Evolutionary conservation across 1,140 invertebrate genomes (phyloP), one percentile per base, ranked within the genome.

Genomic region (Dermatophagoides farinae): DNA sequence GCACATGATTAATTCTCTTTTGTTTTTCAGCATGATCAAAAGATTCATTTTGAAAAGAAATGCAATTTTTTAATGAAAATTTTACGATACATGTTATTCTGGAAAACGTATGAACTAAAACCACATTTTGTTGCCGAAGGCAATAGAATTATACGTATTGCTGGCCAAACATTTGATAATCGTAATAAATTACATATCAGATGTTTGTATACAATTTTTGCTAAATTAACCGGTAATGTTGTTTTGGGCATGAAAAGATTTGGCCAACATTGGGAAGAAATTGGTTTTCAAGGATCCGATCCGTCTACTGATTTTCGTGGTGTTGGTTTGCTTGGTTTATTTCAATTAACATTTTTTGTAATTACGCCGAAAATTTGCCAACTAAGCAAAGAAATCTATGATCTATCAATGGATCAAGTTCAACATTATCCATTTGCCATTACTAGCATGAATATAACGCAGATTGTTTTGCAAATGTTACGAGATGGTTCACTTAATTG

Each of bases 241-340:
- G 43, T 61, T 11, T 70, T 72, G 58, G 72, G 75, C 64, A 76
- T 74, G 67, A 70, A 71, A 23, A 66, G 74, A 22, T 75, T 70
- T 69, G 77, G 77, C 9, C 67, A 66, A 60, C 78, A 79, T 64
- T 79, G 77, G 77, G 77, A 78, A 64, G 69, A 73, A 51, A 75
- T 79, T 62, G 78, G 78, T 18, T 79, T 79, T 67, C 78, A 79
- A 74, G 78, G 73, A 70, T 71, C 65, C 47, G 77, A 79, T 70
- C 78, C 78, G 57, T 70, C 72, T 12, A 79, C 77, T 38, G 78
- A 79, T 67, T 67, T 79, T 8, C 64, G 78, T 52, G 76, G 77
- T 18, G 72, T 74, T 54, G 77, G 77, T 12, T 65, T 78, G 55
- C 68, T 78, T 31, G 76, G 76, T 6, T 65, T 79, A n/a, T 38